These are phyloP conservation scores for Chloroceryle amazona DNA, from an alignment of 2,797 vertebrate species.

Conservation along the genomic window DNA sequence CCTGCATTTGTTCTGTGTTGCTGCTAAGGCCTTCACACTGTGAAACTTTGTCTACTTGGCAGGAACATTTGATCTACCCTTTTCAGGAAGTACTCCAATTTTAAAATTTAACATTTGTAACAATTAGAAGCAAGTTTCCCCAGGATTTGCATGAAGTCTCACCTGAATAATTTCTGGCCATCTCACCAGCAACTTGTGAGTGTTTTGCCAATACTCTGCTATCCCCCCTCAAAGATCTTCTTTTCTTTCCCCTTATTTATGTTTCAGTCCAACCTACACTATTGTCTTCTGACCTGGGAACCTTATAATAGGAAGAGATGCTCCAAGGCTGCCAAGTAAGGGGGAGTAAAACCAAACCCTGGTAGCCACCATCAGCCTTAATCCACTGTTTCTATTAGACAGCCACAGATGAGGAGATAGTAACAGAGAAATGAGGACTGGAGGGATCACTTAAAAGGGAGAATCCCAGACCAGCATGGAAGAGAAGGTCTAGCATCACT, in stretches of 20 bases:
- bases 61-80: neutral
- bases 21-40: neutral
- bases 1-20: neutral
- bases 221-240: too few species aligned
- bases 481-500: too few species aligned
- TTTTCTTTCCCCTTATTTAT: neutral
- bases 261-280: neutral
- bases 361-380: neutral
- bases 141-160: neutral
- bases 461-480: neutral
- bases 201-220: neutral
- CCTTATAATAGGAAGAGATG: neutral
- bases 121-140: neutral
- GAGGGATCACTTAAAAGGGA: neutral
- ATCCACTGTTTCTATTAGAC: neutral
- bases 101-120: neutral
- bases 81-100: neutral
- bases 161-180: neutral
- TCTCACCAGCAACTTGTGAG: neutral
- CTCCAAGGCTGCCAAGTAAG: neutral
- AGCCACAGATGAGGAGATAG: neutral
- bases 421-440: neutral
- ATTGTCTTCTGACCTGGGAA: neutral
- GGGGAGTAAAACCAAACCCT: neutral
- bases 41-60: neutral